phyloP scores from a whole-genome alignment of 1,140 invertebrate genomes.

The Sipha flava region DNA sequence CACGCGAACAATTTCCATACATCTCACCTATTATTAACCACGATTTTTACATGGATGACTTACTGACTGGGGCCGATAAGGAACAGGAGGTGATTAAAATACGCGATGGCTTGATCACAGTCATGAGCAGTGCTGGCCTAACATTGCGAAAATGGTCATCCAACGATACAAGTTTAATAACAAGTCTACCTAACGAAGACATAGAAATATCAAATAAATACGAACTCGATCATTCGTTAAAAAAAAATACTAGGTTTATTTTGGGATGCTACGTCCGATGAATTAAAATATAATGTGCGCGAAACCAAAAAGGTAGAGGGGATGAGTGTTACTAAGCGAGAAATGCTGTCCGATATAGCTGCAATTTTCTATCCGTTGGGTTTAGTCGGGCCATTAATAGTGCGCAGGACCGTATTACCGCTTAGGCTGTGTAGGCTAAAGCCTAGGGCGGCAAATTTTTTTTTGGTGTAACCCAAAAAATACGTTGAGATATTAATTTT shows the following conservation, averaged over 20 bases:
- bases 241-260: slow-evolving; percentile 4
- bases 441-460: no score
- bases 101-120: not conserved
- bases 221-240: not conserved
- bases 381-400: slow-evolving; percentile 37
- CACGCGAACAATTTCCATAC: slow-evolving; percentile 36
- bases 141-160: slow-evolving; percentile 2
- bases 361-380: slow-evolving; percentile 40
- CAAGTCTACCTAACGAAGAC: not conserved
- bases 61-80: not conserved
- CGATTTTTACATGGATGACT: slow-evolving; percentile 48
- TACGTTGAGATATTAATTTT: no score
- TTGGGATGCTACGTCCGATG: not conserved
- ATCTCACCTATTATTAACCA: slow-evolving; percentile 38
- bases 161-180: not conserved
- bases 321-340: slow-evolving; percentile 8
- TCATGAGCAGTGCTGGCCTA: not conserved
- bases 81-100: not conserved
- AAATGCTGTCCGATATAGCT: slow-evolving; percentile 35
- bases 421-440: no score
- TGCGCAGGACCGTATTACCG: no score
- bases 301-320: not conserved
- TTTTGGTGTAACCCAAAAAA: no score
- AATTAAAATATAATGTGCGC: not conserved
- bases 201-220: not conserved